phyloP scores from a whole-genome alignment of 2,888 invertebrate genomes.

The Nowickia ferox region DNA sequence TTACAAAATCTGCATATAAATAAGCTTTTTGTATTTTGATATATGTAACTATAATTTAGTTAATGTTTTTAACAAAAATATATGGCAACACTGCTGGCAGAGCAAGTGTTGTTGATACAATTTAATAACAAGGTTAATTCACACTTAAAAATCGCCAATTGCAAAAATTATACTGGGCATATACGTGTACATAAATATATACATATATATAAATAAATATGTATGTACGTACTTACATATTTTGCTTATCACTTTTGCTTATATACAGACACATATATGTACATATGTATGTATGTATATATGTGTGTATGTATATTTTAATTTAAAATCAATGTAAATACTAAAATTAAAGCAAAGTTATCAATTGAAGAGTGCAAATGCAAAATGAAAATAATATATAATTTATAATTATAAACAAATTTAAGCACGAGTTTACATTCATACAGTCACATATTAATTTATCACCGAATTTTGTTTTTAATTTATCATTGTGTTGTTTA shows the following conservation, averaged over 20 bases:
- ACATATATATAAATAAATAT: background rate
- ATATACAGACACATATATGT: background rate
- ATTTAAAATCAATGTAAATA: constrained; percentile 33
- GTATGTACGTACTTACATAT: background rate
- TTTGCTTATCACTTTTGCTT: constrained; percentile 37
- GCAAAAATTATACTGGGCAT: constrained; percentile 28
- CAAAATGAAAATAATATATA: background rate
- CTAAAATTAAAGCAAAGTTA: constrained; percentile 49
- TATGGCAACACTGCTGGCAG: background rate
- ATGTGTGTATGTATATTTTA: constrained; percentile 1
- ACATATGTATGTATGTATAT: background rate
- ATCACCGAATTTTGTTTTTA: background rate
- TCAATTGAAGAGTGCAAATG: constrained; percentile 19
- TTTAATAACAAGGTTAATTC: constrained; percentile 65
- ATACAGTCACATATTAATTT: background rate
- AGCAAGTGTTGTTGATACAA: constrained; percentile 36
- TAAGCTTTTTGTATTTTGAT: too few species aligned
- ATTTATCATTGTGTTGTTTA: background rate
- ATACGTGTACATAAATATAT: background rate
- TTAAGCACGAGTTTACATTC: background rate
- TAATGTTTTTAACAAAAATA: too few species aligned
- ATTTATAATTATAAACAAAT: constrained; percentile 11
- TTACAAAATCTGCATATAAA: too few species aligned
- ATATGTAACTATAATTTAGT: too few species aligned
- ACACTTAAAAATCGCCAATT: constrained; percentile 61